These are phyloP conservation scores for Carcina quercana DNA, from an alignment of 2,888 invertebrate species.

Conservation along the genomic window DNA sequence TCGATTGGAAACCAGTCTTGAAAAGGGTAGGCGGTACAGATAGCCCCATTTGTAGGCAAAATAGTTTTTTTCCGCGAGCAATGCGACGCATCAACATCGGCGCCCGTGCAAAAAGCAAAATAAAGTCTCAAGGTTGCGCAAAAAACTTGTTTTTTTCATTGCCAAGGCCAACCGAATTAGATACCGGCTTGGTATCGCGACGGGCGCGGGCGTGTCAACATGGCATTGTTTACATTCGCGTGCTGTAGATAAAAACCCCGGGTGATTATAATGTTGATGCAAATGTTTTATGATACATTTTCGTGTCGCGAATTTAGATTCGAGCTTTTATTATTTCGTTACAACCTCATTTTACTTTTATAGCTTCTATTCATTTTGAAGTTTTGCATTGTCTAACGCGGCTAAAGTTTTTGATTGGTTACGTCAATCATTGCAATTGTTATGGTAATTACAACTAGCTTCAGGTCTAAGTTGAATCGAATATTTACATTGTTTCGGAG, in stretches of 20 bases:
- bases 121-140: slow-evolving; percentile 45
- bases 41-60: slow-evolving; percentile 1
- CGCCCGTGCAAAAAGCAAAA: slow-evolving; percentile 40
- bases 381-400: no score
- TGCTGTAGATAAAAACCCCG: slow-evolving; percentile 44
- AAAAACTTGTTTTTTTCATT: slow-evolving; percentile 63
- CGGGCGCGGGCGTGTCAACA: slow-evolving; percentile 53
- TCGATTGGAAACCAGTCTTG: no score
- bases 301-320: no score
- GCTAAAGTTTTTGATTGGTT: no score
- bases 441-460: no score
- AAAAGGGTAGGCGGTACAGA: slow-evolving; percentile 2
- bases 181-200: slow-evolving; percentile 57
- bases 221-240: slow-evolving; percentile 39
- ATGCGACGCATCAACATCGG: slow-evolving; percentile 4
- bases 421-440: no score
- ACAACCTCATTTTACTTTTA: no score
- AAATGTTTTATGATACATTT: slow-evolving; percentile 13
- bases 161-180: slow-evolving; percentile 69
- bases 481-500: no score
- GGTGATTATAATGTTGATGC: slow-evolving; percentile 27
- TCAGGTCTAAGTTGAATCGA: no score
- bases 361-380: no score
- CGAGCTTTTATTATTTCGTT: no score
- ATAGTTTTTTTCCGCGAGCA: slow-evolving; percentile 1